Base-by-base conservation (phyloP, 2,888 invertebrate genomes). In the Ceramica pisi region DNA sequence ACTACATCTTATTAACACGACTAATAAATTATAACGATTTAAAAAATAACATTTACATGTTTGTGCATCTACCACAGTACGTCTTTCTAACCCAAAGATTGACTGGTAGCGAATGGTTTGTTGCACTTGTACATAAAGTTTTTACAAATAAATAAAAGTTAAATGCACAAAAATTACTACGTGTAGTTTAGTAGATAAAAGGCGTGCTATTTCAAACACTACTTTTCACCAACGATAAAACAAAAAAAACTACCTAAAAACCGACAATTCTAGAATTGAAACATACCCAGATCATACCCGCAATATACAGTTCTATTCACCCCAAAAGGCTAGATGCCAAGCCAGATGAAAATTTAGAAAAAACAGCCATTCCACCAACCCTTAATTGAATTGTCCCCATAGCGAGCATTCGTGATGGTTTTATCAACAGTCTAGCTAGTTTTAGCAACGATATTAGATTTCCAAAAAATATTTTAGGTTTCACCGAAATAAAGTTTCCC, bases 321-420 rank as follows among this genome's bases (percentile, higher is more conserved):
- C 7, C 48, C 73, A 19, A 80, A 80, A 80, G 51, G 41, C 41
- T 31, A 26, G 44, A 19, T 12, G 10, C 31, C 8, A 46, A 31
- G 19, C 23, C 53, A 53, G 63, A 68, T 67, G 53, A 75, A 75
- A 66, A 64, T 68, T 65, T 51, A n/a, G 23, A 35, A 68, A 65
- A 81, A 78, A 68, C 46, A 81, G 66, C 44, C 38, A 16, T 50
- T 14, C 6, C 38, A 44, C 35, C 19, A n/a, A 71, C 50, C 67
- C 21, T 79, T 79, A 79, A 79, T 79, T 59, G 67, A 82, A 78
- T 79, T 82, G 79, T 79, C 61, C 50, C 64, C 55, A 67, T 56
- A 56, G 60, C 71, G 71, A 59, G 44, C 53, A 21, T 0, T 48
- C 78, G 82, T 67, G 78, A 64, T 78, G 51, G 63, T 82, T 82